Evolutionary conservation across 2,113 vertebrate genomes (phyloP).

Genomic region (Chloropsis cyanopogon): DNA sequence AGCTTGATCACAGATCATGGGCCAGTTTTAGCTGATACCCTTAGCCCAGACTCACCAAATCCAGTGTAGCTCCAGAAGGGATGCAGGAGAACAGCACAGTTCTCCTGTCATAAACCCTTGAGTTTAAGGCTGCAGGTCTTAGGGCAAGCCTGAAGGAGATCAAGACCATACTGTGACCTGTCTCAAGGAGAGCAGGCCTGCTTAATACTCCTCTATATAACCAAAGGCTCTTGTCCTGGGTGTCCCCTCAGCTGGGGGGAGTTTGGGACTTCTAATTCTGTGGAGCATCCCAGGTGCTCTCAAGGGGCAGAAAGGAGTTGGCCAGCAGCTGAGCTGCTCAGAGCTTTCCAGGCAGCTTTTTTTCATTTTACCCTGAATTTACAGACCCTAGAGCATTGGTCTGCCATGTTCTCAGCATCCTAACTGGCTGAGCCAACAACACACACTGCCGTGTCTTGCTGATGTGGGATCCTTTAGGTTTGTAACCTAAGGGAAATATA

Average conservation of each 20-base stretch:
- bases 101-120: fast-evolving
- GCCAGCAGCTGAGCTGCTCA: not conserved
- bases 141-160: fast-evolving
- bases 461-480: not conserved
- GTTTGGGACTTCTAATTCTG: not conserved
- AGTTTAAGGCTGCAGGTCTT: not conserved
- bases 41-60: not conserved
- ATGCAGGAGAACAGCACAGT: fast-evolving
- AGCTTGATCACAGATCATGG: not conserved
- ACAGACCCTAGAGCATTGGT: not conserved
- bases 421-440: not conserved
- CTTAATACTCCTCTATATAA: not conserved
- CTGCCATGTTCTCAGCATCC: not conserved
- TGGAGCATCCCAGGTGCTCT: not conserved
- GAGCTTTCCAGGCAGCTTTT: not conserved
- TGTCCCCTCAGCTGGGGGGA: not conserved
- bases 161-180: fast-evolving
- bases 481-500: not conserved
- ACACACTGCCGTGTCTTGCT: not conserved
- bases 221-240: not conserved
- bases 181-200: fast-evolving
- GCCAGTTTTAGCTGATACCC: not conserved
- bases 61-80: not conserved
- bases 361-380: not conserved
- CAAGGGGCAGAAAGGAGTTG: not conserved